Evolutionary conservation across 2,888 invertebrate genomes (phyloP), one percentile per base, ranked within the genome.

Genomic region (Caenorhabditis macrosperma): DNA sequence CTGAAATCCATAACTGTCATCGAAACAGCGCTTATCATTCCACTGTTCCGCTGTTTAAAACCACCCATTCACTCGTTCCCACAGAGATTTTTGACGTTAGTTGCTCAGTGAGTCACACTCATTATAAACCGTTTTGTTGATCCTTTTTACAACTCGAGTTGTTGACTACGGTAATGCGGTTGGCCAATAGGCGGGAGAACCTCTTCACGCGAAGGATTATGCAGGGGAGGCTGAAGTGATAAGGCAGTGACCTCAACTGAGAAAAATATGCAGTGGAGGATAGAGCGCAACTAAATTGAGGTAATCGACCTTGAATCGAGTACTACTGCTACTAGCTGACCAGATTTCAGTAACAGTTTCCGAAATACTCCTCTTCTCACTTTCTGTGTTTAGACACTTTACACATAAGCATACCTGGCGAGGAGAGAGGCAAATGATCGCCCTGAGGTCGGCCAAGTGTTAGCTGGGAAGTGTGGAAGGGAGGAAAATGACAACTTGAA

Each of bases 101-200:
- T 44, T 44, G 33, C 57, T 59, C 59, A 55, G 35, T 69, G 68
- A 69, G 28, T 69, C 68, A 69, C 7, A 15, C 38, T 60, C 68
- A 60, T 60, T 60, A 57, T 60, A 30, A 69, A 59, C 60, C 46
- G 59, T 69, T 52, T 12, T 68, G 67, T 68, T 68, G 57, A 68
- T 68, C 54, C 54, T 57, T n/a, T 46, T 57, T 59, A 69, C 59
- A 69, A 68, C 60, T 69, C n/a, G 68, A 69, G 50, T 57, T 48
- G 41, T 72, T 55, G 71, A 72, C 71, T 72, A 72, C 71, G 61
- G 71, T 72, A 72, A 72, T 72, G 33, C 55, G 71, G 61, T 72
- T 55, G 33, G 63, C 71, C 71, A 72, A 72, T 72, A 55, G 41
- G 55, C 28, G 44, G 26, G 44, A 50, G 41, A 54, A 22, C 41